Percentiles rank a stretch among this genome's conserved stretches.
phyloP scores from a whole-genome alignment of 2,797 vertebrate genomes.

The Gouania willdenowi region DNA sequence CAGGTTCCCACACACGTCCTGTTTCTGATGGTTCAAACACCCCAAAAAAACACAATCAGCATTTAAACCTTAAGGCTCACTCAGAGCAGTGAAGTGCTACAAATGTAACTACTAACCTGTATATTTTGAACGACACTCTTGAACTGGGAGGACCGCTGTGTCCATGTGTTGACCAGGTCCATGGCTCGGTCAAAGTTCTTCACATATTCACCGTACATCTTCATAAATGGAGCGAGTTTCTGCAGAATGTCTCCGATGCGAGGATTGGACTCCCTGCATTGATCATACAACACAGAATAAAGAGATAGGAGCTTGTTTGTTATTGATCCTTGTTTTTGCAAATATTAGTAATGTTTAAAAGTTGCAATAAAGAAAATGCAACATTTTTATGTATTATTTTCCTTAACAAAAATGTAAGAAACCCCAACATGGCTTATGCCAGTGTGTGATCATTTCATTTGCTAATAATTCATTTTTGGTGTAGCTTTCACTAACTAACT shows the following conservation, averaged over 20 bases:
- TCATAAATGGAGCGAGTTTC: slow-evolving; percentile 96
- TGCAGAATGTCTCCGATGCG: slow-evolving; percentile 95
- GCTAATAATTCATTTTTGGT: too few species aligned
- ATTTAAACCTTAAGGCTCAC: too few species aligned
- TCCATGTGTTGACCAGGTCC: slow-evolving; percentile 92
- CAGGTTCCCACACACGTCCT: slow-evolving; percentile 93
- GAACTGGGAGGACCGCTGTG: slow-evolving; percentile 86
- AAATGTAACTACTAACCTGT: slow-evolving; percentile 68
- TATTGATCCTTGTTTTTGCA: too few species aligned
- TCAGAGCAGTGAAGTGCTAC: too few species aligned
- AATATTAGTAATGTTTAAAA: too few species aligned
- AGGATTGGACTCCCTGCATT: slow-evolving; percentile 85
- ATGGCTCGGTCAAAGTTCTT: slow-evolving; percentile 96
- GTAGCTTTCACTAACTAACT: too few species aligned
- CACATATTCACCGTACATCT: slow-evolving; percentile 98
- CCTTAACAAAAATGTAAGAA: too few species aligned
- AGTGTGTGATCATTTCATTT: too few species aligned
- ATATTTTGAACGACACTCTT: slow-evolving; percentile 89
- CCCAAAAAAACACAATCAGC: neutral
- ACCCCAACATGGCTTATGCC: too few species aligned
- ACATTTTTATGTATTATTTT: too few species aligned
- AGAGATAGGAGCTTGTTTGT: too few species aligned
- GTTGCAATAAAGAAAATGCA: too few species aligned
- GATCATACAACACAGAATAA: neutral
- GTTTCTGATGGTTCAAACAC: slow-evolving; percentile 75